Evolutionary conservation across 2,797 vertebrate species (phyloP).

Genomic region (Neoniphon sammara): DNA sequence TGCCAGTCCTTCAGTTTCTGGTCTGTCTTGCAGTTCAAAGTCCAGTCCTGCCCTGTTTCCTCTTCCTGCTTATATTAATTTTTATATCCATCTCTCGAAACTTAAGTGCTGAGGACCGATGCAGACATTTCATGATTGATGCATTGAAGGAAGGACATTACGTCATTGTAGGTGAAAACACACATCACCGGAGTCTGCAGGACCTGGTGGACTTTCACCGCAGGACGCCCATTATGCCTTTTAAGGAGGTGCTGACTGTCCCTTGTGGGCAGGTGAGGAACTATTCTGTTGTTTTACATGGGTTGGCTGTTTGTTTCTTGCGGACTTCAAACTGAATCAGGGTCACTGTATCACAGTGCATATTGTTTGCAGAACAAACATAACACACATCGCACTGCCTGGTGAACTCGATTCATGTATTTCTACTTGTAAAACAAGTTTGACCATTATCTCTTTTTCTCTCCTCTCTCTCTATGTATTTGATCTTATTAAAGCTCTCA

Average conservation of each 20-base stretch:
- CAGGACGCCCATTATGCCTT: slow-evolving; percentile 77
- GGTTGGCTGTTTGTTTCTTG: not conserved
- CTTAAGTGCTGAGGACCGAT: slow-evolving; percentile 77
- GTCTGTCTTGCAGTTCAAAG: not conserved
- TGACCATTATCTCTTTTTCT: not conserved
- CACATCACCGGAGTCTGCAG: slow-evolving; percentile 76
- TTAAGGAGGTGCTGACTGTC: slow-evolving; percentile 79
- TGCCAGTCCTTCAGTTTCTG: not conserved
- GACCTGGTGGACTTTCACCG: slow-evolving; percentile 85
- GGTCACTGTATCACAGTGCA: too few relatives aligned
- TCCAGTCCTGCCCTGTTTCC: not conserved
- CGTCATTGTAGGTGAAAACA: slow-evolving; percentile 78
- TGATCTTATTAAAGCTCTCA: slow-evolving; percentile 52
- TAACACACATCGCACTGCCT: not conserved
- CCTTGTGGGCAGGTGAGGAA: slow-evolving; percentile 82
- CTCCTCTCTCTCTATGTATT: slow-evolving; percentile 6
- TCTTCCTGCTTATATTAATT: not conserved
- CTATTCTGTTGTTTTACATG: not conserved
- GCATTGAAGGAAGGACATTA: slow-evolving; percentile 73
- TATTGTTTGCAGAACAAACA: not conserved
- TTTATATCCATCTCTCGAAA: not conserved
- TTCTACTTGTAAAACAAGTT: not conserved
- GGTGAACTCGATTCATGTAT: not conserved
- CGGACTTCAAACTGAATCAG: too few relatives aligned
- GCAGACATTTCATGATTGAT: slow-evolving; percentile 88